These are phyloP conservation scores for Oligia strigilis DNA, from an alignment of 2,888 invertebrate species.

Conservation along the genomic window DNA sequence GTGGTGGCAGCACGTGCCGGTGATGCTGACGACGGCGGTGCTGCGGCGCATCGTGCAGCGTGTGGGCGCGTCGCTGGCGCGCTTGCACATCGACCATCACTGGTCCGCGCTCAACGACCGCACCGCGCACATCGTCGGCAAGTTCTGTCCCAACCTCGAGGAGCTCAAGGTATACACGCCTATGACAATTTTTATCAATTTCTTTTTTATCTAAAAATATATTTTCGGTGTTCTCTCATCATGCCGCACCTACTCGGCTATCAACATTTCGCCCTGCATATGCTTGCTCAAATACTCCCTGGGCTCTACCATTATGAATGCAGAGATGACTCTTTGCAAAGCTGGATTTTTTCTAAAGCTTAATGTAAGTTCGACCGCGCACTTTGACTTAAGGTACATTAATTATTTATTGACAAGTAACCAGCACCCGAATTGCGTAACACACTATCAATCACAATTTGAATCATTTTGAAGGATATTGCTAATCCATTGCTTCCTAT, in stretches of 20 bases:
- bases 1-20: constrained; percentile 81
- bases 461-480: too few relatives aligned
- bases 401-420: not conserved
- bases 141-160: constrained; percentile 90
- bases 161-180: constrained; percentile 74
- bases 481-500: too few relatives aligned
- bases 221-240: not conserved
- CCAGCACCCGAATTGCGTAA: too few relatives aligned
- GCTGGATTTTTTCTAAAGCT: not conserved
- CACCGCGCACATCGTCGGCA: constrained; percentile 89
- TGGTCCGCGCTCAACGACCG: constrained; percentile 88
- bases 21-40: constrained; percentile 85
- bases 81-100: constrained; percentile 88
- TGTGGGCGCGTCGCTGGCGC: constrained; percentile 84
- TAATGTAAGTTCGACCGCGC: not conserved
- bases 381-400: not conserved
- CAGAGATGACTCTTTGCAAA: not conserved
- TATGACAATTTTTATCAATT: not conserved
- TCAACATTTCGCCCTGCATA: too few relatives aligned
- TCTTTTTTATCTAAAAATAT: not conserved
- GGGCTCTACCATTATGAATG: too few relatives aligned
- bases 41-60: constrained; percentile 88
- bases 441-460: too few relatives aligned
- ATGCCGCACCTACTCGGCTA: too few relatives aligned
- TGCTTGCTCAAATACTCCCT: too few relatives aligned